Percentiles rank a stretch among this genome's conserved stretches.
Evolutionary conservation across 2,797 vertebrate species (phyloP).

Genomic region (Adelosebastes latens): DNA sequence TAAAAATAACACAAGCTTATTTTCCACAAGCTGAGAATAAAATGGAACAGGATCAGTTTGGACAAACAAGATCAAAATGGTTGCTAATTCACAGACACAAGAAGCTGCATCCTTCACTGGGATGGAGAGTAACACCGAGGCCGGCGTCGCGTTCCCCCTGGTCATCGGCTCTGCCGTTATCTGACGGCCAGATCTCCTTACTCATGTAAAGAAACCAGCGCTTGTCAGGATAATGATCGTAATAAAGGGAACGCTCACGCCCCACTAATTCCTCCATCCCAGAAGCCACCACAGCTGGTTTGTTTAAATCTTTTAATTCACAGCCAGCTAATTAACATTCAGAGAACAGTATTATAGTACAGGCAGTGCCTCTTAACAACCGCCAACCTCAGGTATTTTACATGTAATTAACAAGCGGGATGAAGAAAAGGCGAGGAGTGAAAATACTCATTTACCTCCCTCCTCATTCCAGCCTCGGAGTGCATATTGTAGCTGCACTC

Average conservation of each 20-base stretch:
- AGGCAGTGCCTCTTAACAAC: slow-evolving; percentile 72
- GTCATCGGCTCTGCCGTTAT: slow-evolving; percentile 47
- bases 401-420: slow-evolving; percentile 77
- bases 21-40: slow-evolving; percentile 84
- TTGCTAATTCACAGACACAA: slow-evolving; percentile 77
- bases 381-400: slow-evolving; percentile 79
- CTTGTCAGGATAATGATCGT: slow-evolving; percentile 85
- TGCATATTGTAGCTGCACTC: slow-evolving; percentile 29
- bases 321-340: slow-evolving; percentile 85
- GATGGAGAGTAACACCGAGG: neutral
- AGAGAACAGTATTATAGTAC: slow-evolving; percentile 72
- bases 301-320: slow-evolving; percentile 85
- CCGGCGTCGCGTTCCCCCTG: slow-evolving; percentile 39
- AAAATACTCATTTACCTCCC: slow-evolving; percentile 64
- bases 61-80: slow-evolving; percentile 83
- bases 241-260: slow-evolving; percentile 82
- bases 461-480: slow-evolving; percentile 43
- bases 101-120: slow-evolving; percentile 31
- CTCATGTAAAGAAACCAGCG: slow-evolving; percentile 78
- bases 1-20: slow-evolving; percentile 87
- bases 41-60: slow-evolving; percentile 82
- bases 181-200: slow-evolving; percentile 69
- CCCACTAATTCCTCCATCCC: slow-evolving; percentile 84
- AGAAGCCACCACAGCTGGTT: slow-evolving; percentile 83
- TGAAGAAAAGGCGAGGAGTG: slow-evolving; percentile 47